Evolutionary conservation across 2,888 invertebrate species (phyloP).

Genomic region (Sthenelais limicola): DNA sequence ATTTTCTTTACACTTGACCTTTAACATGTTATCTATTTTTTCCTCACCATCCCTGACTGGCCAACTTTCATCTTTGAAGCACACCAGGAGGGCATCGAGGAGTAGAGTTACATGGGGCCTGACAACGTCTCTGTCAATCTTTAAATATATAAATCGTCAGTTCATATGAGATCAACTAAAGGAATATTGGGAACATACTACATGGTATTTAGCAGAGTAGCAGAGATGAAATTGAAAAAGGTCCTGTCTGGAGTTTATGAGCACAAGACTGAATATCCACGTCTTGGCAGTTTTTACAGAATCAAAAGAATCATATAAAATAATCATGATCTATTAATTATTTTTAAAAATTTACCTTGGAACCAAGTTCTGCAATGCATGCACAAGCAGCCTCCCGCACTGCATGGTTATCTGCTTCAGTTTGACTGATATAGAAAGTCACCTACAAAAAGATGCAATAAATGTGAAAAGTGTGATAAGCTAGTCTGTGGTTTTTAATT

Average conservation of each 20-base stretch:
- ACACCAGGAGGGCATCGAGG: conserved; percentile 73
- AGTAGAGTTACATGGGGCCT: conserved; percentile 72
- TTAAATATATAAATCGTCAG: too few species aligned
- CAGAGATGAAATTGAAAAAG: too few species aligned
- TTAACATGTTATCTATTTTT: too few species aligned
- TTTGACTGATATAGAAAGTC: conserved; percentile 74
- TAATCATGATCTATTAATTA: neutral
- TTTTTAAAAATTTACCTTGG: conserved; percentile 69
- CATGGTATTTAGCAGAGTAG: too few species aligned
- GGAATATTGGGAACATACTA: too few species aligned
- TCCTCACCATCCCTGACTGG: conserved; percentile 76
- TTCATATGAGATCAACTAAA: too few species aligned
- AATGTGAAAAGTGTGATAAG: too few species aligned
- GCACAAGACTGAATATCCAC: neutral
- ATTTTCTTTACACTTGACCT: too few species aligned
- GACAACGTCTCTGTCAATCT: conserved; percentile 69
- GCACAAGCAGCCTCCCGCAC: conserved; percentile 76
- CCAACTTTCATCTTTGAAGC: conserved; percentile 76
- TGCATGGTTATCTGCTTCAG: conserved; percentile 75
- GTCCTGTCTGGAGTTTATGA: too few species aligned
- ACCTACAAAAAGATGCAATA: conserved; percentile 70
- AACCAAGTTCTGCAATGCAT: conserved; percentile 76
- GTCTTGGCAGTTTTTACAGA: neutral
- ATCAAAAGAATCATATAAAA: conserved; percentile 5
- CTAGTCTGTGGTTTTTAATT: too few species aligned